A percentile compares a stretch with the other conserved stretches of the same genome.
phyloP scores from a whole-genome alignment of 2,888 invertebrate genomes.

The Caenorhabditis drosophilae region DNA sequence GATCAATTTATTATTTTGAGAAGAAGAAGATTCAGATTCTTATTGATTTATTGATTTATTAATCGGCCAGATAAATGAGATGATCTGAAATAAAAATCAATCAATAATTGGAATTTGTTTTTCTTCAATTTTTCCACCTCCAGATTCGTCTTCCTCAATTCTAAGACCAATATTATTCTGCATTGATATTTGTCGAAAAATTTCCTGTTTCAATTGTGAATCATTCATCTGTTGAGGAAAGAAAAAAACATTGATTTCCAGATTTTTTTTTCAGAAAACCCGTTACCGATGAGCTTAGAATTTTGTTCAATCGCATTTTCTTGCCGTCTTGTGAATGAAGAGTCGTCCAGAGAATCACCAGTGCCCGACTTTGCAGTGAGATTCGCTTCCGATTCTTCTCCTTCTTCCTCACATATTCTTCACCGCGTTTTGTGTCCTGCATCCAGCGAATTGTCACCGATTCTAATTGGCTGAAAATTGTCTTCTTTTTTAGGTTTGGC shows the following conservation, averaged over 20 bases:
- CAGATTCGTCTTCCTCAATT: constrained; percentile 2
- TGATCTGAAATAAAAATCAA: too few relatives aligned
- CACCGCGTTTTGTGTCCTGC: not conserved
- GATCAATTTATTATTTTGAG: not conserved
- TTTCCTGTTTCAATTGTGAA: not conserved
- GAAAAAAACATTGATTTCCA: too few relatives aligned
- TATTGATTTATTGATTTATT: too few relatives aligned
- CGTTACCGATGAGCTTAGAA: too few relatives aligned
- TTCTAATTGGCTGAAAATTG: constrained; percentile 26
- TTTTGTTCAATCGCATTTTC: constrained; percentile 84
- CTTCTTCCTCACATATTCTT: constrained; percentile 1
- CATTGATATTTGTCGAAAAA: constrained; percentile 6
- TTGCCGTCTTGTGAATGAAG: constrained; percentile 76
- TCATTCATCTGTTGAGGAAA: not conserved
- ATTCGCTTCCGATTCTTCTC: constrained; percentile 8
- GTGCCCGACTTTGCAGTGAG: constrained; percentile 17
- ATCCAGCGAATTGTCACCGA: constrained; percentile 18
- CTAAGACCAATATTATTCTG: constrained; percentile 4
- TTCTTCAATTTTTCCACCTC: not conserved
- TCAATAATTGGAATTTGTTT: too few relatives aligned
- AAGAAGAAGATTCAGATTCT: not conserved
- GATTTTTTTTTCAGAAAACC: too few relatives aligned
- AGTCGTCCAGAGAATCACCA: constrained; percentile 14
- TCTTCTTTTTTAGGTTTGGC: not conserved
- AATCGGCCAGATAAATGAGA: too few relatives aligned